Evolutionary conservation across 2,888 invertebrate species (phyloP).

Genomic region (Helicoverpa assulta): DNA sequence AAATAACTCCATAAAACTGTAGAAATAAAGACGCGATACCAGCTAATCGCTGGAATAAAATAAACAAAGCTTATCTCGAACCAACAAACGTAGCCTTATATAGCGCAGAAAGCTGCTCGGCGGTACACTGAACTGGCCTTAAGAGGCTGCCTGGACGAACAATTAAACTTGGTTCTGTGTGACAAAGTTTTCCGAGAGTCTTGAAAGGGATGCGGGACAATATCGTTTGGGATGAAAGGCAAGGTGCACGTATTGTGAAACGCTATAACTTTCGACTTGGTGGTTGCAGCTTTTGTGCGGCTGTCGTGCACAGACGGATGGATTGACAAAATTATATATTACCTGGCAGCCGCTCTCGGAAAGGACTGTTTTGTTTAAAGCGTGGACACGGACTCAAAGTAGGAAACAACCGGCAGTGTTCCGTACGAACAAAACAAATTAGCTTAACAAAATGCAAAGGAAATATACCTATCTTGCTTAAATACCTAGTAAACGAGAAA

Average conservation of each 20-base stretch:
- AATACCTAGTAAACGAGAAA: no score
- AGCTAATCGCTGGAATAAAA: constrained; percentile 79
- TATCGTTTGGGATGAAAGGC: constrained; percentile 65
- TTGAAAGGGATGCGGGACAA: constrained; percentile 65
- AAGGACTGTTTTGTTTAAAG: constrained; percentile 29
- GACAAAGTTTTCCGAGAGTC: constrained; percentile 63
- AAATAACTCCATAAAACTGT: constrained; percentile 67
- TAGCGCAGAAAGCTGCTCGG: constrained; percentile 75
- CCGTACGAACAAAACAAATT: neutral
- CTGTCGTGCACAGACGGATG: constrained; percentile 36
- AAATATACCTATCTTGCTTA: neutral
- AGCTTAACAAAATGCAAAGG: neutral
- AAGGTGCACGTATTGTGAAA: constrained; percentile 66
- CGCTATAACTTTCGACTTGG: constrained; percentile 45
- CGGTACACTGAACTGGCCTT: constrained; percentile 69
- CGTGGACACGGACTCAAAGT: constrained; percentile 10
- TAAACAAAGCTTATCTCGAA: constrained; percentile 85
- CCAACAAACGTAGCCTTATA: constrained; percentile 79
- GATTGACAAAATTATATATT: constrained; percentile 53
- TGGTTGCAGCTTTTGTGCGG: constrained; percentile 59
- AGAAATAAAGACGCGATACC: constrained; percentile 66
- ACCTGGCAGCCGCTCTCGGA: constrained; percentile 11
- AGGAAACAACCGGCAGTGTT: neutral
- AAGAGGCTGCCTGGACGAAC: constrained; percentile 65
- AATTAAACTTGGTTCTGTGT: constrained; percentile 72